Conservation (phyloP, 2,888 invertebrate genomes). For the Abrostola triplasia region DNA sequence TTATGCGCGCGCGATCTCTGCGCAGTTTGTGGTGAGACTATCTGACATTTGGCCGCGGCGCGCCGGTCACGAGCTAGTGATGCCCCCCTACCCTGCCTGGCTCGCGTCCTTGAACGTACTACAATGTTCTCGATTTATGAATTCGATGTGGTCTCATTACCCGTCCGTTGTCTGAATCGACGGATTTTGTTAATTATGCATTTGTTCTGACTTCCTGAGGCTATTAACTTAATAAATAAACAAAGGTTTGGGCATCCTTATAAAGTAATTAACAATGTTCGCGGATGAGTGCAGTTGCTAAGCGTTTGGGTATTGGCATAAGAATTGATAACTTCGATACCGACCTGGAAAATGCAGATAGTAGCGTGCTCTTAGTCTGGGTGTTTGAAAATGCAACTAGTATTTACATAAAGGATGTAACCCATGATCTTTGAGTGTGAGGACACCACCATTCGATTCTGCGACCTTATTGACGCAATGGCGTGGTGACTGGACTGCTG, state of each 20-base stretch:
- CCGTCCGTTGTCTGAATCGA: conserved; percentile 39
- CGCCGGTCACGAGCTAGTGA: conserved; percentile 55
- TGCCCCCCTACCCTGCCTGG: conserved; percentile 54
- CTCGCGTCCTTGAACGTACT: conserved; percentile 55
- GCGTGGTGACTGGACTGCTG: too few relatives aligned
- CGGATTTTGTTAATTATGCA: conserved; percentile 44
- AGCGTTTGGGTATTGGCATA: too few relatives aligned
- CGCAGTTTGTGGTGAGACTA: conserved; percentile 54
- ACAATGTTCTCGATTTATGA: conserved; percentile 56
- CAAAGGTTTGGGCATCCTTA: conserved; percentile 4
- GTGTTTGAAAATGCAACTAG: too few relatives aligned
- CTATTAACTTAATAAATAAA: conserved; percentile 16
- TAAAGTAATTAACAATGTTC: background rate
- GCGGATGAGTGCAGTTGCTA: too few relatives aligned
- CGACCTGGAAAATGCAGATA: too few relatives aligned
- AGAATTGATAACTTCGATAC: too few relatives aligned
- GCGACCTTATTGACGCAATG: too few relatives aligned
- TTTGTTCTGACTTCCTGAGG: conserved; percentile 35
- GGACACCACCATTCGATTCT: too few relatives aligned
- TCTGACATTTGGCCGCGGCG: conserved; percentile 56
- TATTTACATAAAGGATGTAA: too few relatives aligned
- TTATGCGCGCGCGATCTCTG: conserved; percentile 52
- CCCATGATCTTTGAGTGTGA: too few relatives aligned
- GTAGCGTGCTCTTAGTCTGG: too few relatives aligned
- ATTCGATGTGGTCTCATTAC: conserved; percentile 50